Evolutionary conservation across 2,113 vertebrate species (phyloP).

Genomic region (Sus scrofa): DNA sequence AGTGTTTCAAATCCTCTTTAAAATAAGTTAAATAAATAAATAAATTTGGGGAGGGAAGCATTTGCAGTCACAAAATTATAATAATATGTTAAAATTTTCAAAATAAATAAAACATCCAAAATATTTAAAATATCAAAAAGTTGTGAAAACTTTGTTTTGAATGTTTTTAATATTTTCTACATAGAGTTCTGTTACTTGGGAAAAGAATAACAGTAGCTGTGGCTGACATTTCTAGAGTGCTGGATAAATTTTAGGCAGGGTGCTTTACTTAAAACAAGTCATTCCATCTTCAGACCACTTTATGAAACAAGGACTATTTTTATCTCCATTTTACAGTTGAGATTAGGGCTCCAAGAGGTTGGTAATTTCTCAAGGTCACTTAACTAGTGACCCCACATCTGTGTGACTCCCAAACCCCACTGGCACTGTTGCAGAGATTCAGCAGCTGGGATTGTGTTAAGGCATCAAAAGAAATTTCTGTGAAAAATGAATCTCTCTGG

Average conservation of each 20-base stretch:
- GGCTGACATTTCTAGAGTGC: not conserved
- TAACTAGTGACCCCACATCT: not conserved
- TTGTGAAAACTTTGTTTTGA: not conserved
- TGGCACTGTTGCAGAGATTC: not conserved
- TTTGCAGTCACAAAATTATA: not conserved
- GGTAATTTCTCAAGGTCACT: not conserved
- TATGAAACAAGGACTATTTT: not conserved
- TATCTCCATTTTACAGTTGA: not conserved
- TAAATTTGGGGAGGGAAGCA: too few relatives aligned
- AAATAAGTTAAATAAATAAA: not conserved
- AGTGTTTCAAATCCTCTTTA: not conserved
- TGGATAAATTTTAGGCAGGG: fast-evolving
- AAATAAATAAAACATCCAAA: not conserved
- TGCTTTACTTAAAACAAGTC: not conserved
- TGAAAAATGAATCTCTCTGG: not conserved
- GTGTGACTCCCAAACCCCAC: not conserved
- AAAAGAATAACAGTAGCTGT: not conserved
- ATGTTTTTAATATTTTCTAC: not conserved
- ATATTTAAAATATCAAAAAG: slow-evolving; percentile 1
- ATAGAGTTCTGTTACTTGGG: not conserved
- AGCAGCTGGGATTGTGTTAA: not conserved
- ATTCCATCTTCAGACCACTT: not conserved
- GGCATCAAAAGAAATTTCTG: not conserved
- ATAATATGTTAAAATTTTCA: too few relatives aligned
- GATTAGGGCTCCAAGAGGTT: not conserved